Evolutionary conservation across 2,888 invertebrate species (phyloP), one percentile per base, ranked within the genome.

Genomic region (Branchellion lobata): DNA sequence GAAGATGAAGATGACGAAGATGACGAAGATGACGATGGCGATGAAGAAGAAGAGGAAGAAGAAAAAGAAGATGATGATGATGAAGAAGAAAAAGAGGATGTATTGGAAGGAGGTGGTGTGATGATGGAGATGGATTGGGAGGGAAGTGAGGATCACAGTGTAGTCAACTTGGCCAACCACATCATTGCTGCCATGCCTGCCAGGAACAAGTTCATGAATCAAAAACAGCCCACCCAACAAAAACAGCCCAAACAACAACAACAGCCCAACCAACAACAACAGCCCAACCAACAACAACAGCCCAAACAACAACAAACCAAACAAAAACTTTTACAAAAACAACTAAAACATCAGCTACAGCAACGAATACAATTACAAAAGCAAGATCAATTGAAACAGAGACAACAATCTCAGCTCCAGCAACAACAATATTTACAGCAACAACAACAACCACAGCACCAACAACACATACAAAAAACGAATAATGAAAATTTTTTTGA

Each of bases 101-200:
- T 8, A 18, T n/a, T 8, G 8, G 31, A 33, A 18, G 71, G 5
- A 5, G 71, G 24, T 65, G 29, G 29, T n/a, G 65, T 65, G 3
- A 21, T 5, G 3, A 8, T 11, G 8, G 65, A 29, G 3, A 29
- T 5, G 5, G 71, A 33, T 71, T 8, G 29, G 8, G 71, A 71
- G 8, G 71, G 29, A 18, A 29, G 29, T 71, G 71, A 71, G 8
- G 71, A n/a, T 27, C 27, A 33, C 31, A 31, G 40, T 40, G 40
- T 88, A 85, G 85, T 87, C 29, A 95, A 95, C 79, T 89, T 98
- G 86, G 97, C 97, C 79, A 96, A 96, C 88, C 96, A 97, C 90
- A 97, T 98, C 85, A 98, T 98, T 86, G 97, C 96, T 79, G 97
- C 97, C 18, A 94, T 98, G 91, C 97, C 98, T 81, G 96, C 96